Evolutionary conservation across 1,140 invertebrate genomes (phyloP), one percentile per base, ranked within the genome.

Genomic region (Drosophila insularis): DNA sequence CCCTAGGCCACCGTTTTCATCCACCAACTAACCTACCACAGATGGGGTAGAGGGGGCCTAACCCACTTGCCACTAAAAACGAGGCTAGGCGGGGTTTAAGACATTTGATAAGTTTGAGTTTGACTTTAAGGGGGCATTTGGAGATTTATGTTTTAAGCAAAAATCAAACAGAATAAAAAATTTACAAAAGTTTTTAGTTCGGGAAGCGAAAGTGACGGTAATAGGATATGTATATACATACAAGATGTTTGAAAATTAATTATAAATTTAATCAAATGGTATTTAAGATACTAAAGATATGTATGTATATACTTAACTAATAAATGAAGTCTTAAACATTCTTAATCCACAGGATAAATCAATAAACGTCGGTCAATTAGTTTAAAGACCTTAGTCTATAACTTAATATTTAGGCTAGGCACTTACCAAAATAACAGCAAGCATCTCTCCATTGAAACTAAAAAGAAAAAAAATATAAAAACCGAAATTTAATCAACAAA

Each of bases 91-190:
- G 21, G 39, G 19, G 35, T 13, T 10, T 14, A 2, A 46, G 53
- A 32, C 61, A 60, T 63, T 74, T 71, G 66, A 77, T 77, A 76
- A 70, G 76, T 73, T 46, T 39, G 23, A 74, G 74, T 35, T 76
- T 53, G 31, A 58, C 27, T 58, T 58, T 56, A 50, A 21, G 43
- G 43, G 31, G 32, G 39, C 14, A 23, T 37, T 17, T 37, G 13
- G 55, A 46, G 70, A 81, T 74, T 81, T 74, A 75, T 75, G 71
- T 27, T 1, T 50, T 2, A 21, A 63, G 37, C 13, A 11, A 58
- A 60, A 53, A 64, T 74, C 65, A 60, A 39, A 13, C 21, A 53
- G 43, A 10, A 32, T 58, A 58, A 63, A 54, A 31, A 17, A 43
- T 50, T 63, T 32, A 31, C n/a, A 63, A 72, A 68, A 60, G 43